Evolutionary conservation across 2,888 invertebrate genomes (phyloP), one percentile per base, ranked within the genome.

Genomic region (Tridacna gigas): DNA sequence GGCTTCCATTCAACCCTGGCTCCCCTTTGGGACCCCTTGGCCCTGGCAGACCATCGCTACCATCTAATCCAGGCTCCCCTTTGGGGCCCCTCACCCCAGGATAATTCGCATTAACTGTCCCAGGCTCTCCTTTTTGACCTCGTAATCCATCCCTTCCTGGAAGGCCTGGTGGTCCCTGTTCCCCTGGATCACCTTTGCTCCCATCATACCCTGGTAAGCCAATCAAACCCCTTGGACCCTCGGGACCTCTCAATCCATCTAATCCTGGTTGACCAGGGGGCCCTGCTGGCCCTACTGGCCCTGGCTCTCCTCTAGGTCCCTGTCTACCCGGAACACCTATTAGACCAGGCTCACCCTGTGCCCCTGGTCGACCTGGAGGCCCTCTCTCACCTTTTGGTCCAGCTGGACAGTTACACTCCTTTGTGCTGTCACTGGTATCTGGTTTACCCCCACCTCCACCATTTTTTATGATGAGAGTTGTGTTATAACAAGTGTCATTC

Each of bases 331-430:
- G 47, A 0, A 22, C 18, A 0, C 78, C 82, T 9, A n/a, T 22
- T 3, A 67, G 28, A 18, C 84, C 84, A 20, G 73, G 63, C 22
- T 5, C 26, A 13, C 84, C 84, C 25, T 22, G n/a, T 2, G 63
- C 15, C n/a, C 84, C 83, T 15, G 63, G 28, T 25, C 12, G 22
- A 0, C 82, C 82, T 12, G 45, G n/a, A n/a, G 80, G 78, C 28
- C 86, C 86, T 37, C 37, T 37, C 37, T 37, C 37, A 37, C 37
- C 37, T 7, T 37, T 9, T n/a, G 80, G 80, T 45, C 85, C 85
- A 5, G 86, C 83, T 0, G 86, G 86, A 60, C 86, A 86, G 26
- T 74, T 75, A 61, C 86, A 86, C 15, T 84, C 78, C 2, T 77
- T 56, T 0, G 26, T 74, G 45, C 63, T 76, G 48, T 71, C 79